These are phyloP conservation scores for Phalacrocorax pelagicus DNA, from an alignment of 2,113 vertebrate species.

Conservation along the genomic window DNA sequence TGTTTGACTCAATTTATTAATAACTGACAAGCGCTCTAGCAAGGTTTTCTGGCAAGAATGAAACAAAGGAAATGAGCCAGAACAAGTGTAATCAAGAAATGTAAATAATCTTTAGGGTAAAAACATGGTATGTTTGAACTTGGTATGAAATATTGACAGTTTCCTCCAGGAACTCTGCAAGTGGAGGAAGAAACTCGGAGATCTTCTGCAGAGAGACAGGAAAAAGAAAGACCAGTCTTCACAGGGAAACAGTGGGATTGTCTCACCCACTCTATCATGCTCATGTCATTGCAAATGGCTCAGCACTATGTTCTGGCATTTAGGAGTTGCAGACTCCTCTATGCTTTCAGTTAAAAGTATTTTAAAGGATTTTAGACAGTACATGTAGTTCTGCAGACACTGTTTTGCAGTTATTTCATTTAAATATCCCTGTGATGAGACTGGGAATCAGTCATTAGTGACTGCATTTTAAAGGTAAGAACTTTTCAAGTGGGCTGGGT, in stretches of 20 bases:
- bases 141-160: slow-evolving; percentile 55
- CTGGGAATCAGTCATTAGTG: neutral
- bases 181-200: slow-evolving; percentile 33
- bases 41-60: slow-evolving; percentile 55
- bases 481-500: neutral
- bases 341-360: neutral
- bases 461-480: neutral
- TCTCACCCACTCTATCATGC: neutral
- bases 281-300: neutral
- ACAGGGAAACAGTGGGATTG: neutral
- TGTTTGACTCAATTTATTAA: slow-evolving; percentile 52
- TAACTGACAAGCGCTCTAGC: slow-evolving; percentile 30
- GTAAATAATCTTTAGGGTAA: slow-evolving; percentile 62
- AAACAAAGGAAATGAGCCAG: slow-evolving; percentile 66
- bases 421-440: neutral
- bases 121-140: slow-evolving; percentile 49
- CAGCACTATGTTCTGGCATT: neutral
- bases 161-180: slow-evolving; percentile 52
- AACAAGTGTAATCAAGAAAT: slow-evolving; percentile 58
- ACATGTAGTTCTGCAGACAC: neutral
- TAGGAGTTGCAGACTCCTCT: neutral
- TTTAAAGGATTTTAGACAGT: neutral
- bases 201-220: neutral
- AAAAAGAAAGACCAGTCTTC: slow-evolving; percentile 17
- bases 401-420: neutral